These are phyloP conservation scores for Cyclargus thomasi DNA, from an alignment of 1,140 invertebrate species.

Conservation along the genomic window DNA sequence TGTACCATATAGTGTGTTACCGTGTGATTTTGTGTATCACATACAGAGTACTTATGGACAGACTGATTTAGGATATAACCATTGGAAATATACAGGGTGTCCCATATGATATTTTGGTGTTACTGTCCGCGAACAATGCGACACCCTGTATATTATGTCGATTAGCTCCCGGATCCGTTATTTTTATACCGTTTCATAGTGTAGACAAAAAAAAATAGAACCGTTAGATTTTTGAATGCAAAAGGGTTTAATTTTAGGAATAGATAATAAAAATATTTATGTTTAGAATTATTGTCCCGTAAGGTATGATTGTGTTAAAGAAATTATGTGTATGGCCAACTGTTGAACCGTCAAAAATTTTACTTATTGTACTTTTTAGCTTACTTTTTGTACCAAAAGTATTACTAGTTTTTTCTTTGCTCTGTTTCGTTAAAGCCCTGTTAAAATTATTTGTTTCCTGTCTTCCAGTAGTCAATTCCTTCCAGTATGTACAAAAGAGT, in stretches of 20 bases:
- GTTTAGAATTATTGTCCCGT: conserved; percentile 1
- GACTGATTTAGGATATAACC: conserved; percentile 22
- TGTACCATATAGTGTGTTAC: conserved; percentile 7
- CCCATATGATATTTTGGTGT: not conserved
- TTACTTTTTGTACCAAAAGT: not conserved
- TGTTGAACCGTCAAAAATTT: not conserved
- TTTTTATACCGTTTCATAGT: conserved; percentile 18
- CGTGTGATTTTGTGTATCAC: conserved; percentile 3
- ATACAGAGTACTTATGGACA: conserved; percentile 19
- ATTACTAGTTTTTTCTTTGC: not conserved
- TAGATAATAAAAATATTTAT: not conserved
- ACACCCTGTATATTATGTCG: not conserved
- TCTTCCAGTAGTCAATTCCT: conserved; percentile 72
- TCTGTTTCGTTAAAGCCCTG: not conserved
- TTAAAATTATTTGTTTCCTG: conserved; percentile 36
- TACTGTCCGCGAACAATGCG: not conserved
- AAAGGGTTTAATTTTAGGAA: not conserved
- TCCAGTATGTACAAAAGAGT: conserved; percentile 69
- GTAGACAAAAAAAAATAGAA: not conserved
- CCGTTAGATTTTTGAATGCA: not conserved
- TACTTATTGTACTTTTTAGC: not conserved
- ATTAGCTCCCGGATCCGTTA: conserved; percentile 18
- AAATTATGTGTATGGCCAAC: too few species aligned
- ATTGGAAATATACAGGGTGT: not conserved
- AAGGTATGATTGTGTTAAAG: conserved; percentile 8